Percentiles rank a stretch among this genome's conserved stretches.
phyloP scores from a whole-genome alignment of 1,140 invertebrate genomes.

The Rhopalosiphum padi region DNA sequence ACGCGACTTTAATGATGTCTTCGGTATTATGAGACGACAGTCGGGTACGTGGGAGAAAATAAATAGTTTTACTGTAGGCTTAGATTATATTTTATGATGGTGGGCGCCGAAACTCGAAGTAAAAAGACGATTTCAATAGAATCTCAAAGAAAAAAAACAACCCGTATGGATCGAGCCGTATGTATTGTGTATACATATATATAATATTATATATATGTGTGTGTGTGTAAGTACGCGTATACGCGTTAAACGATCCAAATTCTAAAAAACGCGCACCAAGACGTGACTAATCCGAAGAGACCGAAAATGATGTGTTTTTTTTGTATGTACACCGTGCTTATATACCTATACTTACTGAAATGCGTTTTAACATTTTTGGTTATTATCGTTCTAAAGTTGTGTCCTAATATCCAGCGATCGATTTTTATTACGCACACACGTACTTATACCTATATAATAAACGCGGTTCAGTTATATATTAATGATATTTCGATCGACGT shows the following conservation, averaged over 20 bases:
- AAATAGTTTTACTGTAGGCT: slow-evolving; percentile 30
- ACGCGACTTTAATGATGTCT: slow-evolving; percentile 3
- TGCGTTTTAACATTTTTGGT: not conserved
- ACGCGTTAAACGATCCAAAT: slow-evolving; percentile 25
- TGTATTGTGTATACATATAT: not conserved
- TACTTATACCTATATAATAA: not conserved
- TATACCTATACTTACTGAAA: not conserved
- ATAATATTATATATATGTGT: not conserved
- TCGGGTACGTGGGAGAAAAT: slow-evolving; percentile 26
- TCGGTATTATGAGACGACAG: not conserved
- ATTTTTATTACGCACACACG: not conserved
- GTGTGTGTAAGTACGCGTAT: not conserved
- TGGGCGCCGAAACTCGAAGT: slow-evolving; percentile 25
- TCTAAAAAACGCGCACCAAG: not conserved
- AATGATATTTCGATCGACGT: slow-evolving; percentile 27
- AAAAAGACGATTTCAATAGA: slow-evolving; percentile 37
- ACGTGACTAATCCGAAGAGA: slow-evolving; percentile 32
- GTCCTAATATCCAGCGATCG: not conserved
- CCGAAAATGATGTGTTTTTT: not conserved
- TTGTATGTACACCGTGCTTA: not conserved
- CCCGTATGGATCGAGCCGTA: not conserved
- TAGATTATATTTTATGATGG: not conserved
- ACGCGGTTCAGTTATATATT: not conserved
- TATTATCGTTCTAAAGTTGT: not conserved
- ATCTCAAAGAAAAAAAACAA: not conserved